A percentile compares a stretch with the other conserved stretches of the same genome.
Conservation (phyloP, 1,140 invertebrate species). For the Leptoteleia sp. region DNA sequence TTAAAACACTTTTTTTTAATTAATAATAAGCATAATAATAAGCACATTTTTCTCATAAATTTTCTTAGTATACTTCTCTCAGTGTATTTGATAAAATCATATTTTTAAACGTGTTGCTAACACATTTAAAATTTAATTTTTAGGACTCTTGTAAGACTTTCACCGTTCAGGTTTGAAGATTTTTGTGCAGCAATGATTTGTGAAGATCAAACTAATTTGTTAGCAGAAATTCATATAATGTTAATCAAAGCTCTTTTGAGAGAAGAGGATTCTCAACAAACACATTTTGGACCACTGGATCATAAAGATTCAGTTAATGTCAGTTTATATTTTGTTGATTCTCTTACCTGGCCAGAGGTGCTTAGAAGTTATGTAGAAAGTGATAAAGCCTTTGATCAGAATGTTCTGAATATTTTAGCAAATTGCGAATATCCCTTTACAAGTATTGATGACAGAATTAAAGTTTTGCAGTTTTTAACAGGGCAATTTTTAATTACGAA, state of each 20-base stretch:
- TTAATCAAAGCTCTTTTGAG: conserved; percentile 93
- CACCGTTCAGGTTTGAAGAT: conserved; percentile 97
- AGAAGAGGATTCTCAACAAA: conserved; percentile 97
- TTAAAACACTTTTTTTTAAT: too few species aligned
- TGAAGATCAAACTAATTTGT: conserved; percentile 94
- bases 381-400: conserved; percentile 89
- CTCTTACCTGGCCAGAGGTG: conserved; percentile 97
- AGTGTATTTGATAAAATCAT: too few species aligned
- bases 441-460: conserved; percentile 89
- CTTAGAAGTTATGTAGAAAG: conserved; percentile 93
- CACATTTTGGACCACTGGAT: conserved; percentile 96
- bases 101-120: too few species aligned
- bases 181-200: conserved; percentile 95
- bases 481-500: conserved; percentile 97
- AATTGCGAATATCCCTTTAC: conserved; percentile 95
- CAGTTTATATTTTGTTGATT: conserved; percentile 94
- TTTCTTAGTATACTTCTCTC: too few species aligned
- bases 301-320: conserved; percentile 98
- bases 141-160: conserved; percentile 91
- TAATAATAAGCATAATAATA: too few species aligned
- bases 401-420: conserved; percentile 86
- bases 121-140: too few species aligned
- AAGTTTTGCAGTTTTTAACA: conserved; percentile 94
- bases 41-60: too few species aligned
- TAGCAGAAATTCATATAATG: conserved; percentile 96